phyloP scores from a whole-genome alignment of 2,113 vertebrate species.

The Myrmecobius fasciatus region DNA sequence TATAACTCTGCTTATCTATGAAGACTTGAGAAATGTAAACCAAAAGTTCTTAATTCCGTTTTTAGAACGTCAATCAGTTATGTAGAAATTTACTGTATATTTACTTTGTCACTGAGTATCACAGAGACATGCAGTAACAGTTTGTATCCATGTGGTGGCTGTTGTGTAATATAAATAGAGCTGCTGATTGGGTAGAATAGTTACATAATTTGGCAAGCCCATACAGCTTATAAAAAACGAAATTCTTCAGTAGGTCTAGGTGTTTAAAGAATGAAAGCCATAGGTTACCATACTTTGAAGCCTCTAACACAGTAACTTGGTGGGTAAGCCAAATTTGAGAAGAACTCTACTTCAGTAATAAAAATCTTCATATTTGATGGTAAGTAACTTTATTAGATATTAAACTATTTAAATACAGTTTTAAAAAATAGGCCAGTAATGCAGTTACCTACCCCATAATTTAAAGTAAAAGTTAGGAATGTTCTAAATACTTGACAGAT shows the following conservation, averaged over 20 bases:
- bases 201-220: conserved; percentile 79
- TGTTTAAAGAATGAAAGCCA: conserved; percentile 33
- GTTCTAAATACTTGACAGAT: neutral
- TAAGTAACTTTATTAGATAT: conserved; percentile 62
- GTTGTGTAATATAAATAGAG: conserved; percentile 71
- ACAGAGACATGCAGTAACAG: conserved; percentile 66
- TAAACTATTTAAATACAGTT: conserved; percentile 12
- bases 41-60: conserved; percentile 11
- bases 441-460: neutral
- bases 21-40: conserved; percentile 60
- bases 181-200: conserved; percentile 66
- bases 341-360: neutral
- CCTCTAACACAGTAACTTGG: neutral
- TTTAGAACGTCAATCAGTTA: fast-evolving
- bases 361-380: conserved; percentile 49
- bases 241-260: conserved; percentile 59
- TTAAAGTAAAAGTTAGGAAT: neutral
- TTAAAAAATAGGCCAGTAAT: neutral
- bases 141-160: conserved; percentile 69
- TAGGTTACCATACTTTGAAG: neutral
- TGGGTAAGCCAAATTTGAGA: neutral
- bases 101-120: fast-evolving
- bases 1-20: conserved; percentile 52
- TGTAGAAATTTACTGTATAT: neutral
- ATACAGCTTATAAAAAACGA: conserved; percentile 75